A percentile compares a stretch with the other conserved stretches of the same genome.
These are phyloP conservation scores for Hippoglossus hippoglossus DNA, from an alignment of 2,797 vertebrate genomes.

Conservation along the genomic window DNA sequence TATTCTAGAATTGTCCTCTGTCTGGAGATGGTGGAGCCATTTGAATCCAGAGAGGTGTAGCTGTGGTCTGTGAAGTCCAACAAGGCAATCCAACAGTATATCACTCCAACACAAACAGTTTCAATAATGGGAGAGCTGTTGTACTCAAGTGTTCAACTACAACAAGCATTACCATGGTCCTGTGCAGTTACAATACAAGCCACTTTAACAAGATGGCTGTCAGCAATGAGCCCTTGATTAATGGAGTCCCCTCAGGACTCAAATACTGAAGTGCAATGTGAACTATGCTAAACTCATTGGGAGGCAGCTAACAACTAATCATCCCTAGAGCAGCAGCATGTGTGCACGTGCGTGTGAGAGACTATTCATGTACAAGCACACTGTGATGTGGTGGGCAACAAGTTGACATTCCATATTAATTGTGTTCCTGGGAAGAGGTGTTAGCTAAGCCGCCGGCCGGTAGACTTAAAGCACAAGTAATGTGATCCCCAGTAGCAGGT, in stretches of 20 bases:
- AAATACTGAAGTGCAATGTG: conserved; percentile 22
- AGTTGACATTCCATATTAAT: conserved; percentile 67
- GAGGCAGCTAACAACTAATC: conserved; percentile 65
- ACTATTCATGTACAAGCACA: neutral
- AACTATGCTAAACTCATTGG: conserved; percentile 53
- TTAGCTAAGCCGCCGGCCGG: conserved; percentile 43
- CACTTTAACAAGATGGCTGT: conserved; percentile 62
- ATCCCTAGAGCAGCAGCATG: conserved; percentile 31
- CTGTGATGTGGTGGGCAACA: conserved; percentile 34
- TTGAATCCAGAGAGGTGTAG: neutral
- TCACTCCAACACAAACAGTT: conserved; percentile 25
- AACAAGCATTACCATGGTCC: conserved; percentile 31
- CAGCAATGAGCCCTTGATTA: conserved; percentile 60
- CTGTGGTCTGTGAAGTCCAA: neutral
- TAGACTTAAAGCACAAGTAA: conserved; percentile 68
- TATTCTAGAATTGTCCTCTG: neutral
- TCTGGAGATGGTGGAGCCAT: neutral
- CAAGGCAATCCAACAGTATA: neutral
- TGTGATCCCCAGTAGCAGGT: conserved; percentile 61
- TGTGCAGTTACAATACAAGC: conserved; percentile 42
- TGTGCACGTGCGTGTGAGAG: neutral
- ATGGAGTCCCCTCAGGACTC: conserved; percentile 49
- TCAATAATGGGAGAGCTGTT: conserved; percentile 20
- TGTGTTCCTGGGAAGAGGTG: conserved; percentile 56
- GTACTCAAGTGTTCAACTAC: conserved; percentile 17